A percentile compares a stretch with the other conserved stretches of the same genome.
Conservation (phyloP, 1,140 invertebrate genomes). For the Portunus trituberculatus region DNA sequence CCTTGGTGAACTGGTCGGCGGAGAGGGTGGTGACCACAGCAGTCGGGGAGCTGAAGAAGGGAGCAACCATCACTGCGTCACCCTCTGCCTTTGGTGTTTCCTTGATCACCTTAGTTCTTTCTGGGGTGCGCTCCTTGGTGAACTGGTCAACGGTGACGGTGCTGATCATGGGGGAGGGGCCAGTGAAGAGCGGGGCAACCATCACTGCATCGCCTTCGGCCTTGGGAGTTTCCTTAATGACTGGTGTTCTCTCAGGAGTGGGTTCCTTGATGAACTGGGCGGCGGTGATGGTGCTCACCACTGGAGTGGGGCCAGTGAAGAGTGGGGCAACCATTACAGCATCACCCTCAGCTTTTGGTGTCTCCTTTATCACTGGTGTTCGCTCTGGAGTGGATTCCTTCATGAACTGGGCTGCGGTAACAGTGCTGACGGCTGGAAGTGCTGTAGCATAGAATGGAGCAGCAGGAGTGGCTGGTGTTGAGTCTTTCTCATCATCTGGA, state of each 20-base stretch:
- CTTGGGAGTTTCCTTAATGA: neutral
- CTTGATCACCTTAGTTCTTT: neutral
- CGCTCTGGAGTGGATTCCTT: neutral
- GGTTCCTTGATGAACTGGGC: neutral
- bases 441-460: neutral
- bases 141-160: neutral
- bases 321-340: neutral
- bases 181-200: neutral
- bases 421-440: neutral
- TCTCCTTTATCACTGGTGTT: neutral
- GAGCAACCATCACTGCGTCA: neutral
- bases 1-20: neutral
- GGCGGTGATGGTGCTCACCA: neutral
- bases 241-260: neutral
- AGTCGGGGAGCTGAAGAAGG: neutral
- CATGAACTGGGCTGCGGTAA: neutral
- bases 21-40: neutral
- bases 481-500: neutral
- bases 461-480: neutral
- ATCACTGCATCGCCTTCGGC: neutral
- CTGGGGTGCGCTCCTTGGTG: neutral
- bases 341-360: neutral
- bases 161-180: neutral
- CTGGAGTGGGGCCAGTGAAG: neutral
- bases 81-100: neutral